Conservation (phyloP, 1,140 invertebrate genomes). For the Dendrolimus kikuchii region DNA sequence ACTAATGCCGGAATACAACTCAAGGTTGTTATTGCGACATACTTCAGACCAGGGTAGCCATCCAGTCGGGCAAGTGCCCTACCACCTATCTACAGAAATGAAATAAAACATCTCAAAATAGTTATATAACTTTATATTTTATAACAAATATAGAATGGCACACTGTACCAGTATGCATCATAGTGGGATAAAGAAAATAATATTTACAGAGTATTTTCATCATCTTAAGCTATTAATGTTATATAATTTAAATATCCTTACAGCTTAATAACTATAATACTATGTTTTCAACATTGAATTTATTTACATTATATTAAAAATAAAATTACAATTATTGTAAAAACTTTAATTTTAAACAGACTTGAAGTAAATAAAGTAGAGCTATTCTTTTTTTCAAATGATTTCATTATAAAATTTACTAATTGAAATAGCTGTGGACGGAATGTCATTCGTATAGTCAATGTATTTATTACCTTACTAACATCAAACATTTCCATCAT, state of each 20-base stretch:
- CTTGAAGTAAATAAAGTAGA: constrained; percentile 60
- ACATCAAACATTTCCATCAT: constrained; percentile 11
- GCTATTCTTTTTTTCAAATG: constrained; percentile 16
- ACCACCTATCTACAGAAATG: no score
- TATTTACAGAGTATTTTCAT: constrained; percentile 38
- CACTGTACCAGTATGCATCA: constrained; percentile 43
- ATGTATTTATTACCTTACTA: constrained; percentile 17
- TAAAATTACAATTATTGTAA: constrained; percentile 27
- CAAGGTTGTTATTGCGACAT: no score
- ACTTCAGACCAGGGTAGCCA: no score
- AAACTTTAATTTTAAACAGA: constrained; percentile 37
- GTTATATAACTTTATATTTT: constrained; percentile 64
- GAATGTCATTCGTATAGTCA: constrained; percentile 3
- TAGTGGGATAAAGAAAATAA: constrained; percentile 36
- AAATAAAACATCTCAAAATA: constrained; percentile 3
- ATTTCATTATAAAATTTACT: not conserved
- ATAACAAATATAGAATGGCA: constrained; percentile 66
- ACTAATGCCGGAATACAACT: no score
- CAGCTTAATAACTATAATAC: constrained; percentile 10
- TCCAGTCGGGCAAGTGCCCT: no score
- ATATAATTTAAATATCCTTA: not conserved
- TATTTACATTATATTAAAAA: constrained; percentile 9
- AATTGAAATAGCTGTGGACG: constrained; percentile 14
- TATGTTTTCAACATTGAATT: not conserved
- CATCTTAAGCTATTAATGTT: no score